Base-by-base conservation (phyloP, 1,140 invertebrate species). In the Euwallacea fornicatus region DNA sequence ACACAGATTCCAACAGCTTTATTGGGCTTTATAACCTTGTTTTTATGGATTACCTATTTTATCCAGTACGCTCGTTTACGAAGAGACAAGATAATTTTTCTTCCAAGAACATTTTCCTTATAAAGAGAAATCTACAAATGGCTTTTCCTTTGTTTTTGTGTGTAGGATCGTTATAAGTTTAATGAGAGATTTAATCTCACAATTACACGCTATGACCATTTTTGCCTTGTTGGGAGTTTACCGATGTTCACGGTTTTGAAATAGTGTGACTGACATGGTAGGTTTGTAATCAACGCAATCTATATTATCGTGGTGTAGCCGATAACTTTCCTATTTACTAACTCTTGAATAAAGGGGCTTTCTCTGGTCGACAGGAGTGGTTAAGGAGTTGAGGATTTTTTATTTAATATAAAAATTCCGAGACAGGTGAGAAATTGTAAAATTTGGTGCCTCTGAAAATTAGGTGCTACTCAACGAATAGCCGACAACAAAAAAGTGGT, bases 171-270 rank as follows among this genome's bases (percentile, higher is more conserved):
- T 63, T 63, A 63, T 63, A 63, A 63, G 11, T 63, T 21, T 47
- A 63, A 63, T 63, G 61, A 63, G 61, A 46, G 44, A 63, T 63
- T 63, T 63, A 63, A 63, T 63, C 61, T 63, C 44, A 63, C 61
- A 63, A 63, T 63, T 63, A 63, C 61, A 47, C 21, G 46, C 15
- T 43, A 63, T 63, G 61, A 47, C 61, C 44, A 63, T 63, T 47
- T 63, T 63, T 63, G 46, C 21, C 44, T 16, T 46, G 42, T 50
- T 13, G 42, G 42, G 13, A 46, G 42, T 63, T 63, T 63, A 41
- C 47, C 15, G 15, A 46, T 16, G 61, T 13, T 41, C 10, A 46
- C 54, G 53, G 16, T 66, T 66, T 66, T 41, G 42, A 13, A 66
- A 53, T 42, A 42, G 46, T 13, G 59, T 61, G 59, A 43, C 7